Evolutionary conservation across 1,140 invertebrate species (phyloP).

Genomic region (Lamellibrachia luymesi): DNA sequence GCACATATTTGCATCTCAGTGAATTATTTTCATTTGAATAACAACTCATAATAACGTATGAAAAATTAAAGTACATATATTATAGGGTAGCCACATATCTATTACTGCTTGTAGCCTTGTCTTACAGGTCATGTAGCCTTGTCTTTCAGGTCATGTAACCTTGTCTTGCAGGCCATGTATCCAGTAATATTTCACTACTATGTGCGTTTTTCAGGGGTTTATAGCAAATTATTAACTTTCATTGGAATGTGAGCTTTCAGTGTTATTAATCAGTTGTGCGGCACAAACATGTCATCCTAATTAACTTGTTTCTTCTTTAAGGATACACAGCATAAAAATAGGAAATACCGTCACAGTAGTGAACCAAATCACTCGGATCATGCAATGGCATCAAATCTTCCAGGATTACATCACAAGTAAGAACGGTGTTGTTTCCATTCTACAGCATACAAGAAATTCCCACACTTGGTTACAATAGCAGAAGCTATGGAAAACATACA

Average conservation of each 20-base stretch:
- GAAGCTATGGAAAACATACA: background rate
- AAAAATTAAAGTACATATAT: too few relatives aligned
- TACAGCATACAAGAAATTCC: constrained; percentile 12
- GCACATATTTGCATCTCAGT: too few relatives aligned
- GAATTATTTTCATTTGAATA: too few relatives aligned
- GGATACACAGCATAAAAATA: background rate
- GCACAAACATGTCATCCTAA: too few relatives aligned
- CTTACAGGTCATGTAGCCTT: too few relatives aligned
- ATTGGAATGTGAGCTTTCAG: background rate
- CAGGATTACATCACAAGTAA: background rate
- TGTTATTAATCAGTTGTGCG: too few relatives aligned
- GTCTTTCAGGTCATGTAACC: background rate
- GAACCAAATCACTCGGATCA: background rate
- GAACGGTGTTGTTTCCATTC: background rate
- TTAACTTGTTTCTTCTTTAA: background rate
- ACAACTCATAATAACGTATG: too few relatives aligned
- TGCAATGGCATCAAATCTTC: background rate
- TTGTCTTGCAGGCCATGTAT: constrained; percentile 22
- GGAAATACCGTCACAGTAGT: background rate
- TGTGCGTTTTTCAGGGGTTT: constrained; percentile 11
- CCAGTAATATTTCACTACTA: constrained; percentile 21
- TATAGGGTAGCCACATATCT: too few relatives aligned
- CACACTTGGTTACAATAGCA: background rate
- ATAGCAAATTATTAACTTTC: background rate
- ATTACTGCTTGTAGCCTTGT: too few relatives aligned